Base-by-base conservation (phyloP, 2,797 vertebrate genomes). In the Enteromius afrohamiltoni region DNA sequence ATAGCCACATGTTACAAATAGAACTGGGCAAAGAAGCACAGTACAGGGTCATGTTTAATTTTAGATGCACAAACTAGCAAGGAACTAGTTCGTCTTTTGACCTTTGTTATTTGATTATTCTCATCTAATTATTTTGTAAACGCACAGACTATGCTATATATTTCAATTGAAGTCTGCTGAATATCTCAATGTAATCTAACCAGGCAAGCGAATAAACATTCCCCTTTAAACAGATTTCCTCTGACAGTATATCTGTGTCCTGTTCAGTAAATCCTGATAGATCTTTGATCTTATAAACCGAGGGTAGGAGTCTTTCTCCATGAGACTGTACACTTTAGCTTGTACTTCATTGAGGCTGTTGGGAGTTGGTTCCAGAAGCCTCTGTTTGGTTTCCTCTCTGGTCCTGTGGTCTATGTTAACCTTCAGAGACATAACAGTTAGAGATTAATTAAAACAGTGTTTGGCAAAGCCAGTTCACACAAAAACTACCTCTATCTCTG, bases 231-330 rank as follows among this genome's bases (percentile, higher is more conserved):
- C 96, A 73, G 97, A 97, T 91, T 96, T 95, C 86, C 97, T 94
- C 91, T 99, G 97, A 85, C 89, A 89, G 71, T 92, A 92, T 3
- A 91, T 91, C 16, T 94, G 93, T 69, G 95, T 95, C 91, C 96
- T 95, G 90, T 96, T 97, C 29, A 99, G 93, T 80, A 99, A 94
- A 84, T 98, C 97, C 94, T 96, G 96, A 93, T 99, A 99, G 93
- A 99, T 96, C 92, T 98, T 97, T 87, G 98, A 99, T 90, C 96
- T 95, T 92, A 99, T 95, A 93, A 99, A 99, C 84, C 97, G 95
- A 80, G 97, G 97, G 84, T 98, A 99, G 67, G 97, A 99, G 95
- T 99, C 98, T 90, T 98, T 99, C 93, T 99, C 97, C 98, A 99
- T 99, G 87, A 99, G 96, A 91, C 96, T 96, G 94, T 96, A 95